phyloP scores from a whole-genome alignment of 30 jellyfish, hydroid and myxozoan genomes.

The Cassiopea andromeda region DNA sequence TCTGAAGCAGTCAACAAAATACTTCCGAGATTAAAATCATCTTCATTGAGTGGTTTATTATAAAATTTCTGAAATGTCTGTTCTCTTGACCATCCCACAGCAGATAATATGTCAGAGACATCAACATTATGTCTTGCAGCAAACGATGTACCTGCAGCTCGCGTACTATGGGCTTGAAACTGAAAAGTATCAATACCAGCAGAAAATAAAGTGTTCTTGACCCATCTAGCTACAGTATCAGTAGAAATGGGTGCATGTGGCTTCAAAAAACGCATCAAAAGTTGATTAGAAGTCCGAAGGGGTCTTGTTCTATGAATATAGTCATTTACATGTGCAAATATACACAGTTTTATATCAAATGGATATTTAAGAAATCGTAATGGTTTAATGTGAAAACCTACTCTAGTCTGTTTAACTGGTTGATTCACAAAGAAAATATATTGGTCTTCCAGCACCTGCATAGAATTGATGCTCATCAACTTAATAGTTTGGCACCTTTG shows the following conservation, averaged over 20 bases:
- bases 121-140: not conserved
- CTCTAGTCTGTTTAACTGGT: not conserved
- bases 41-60: not conserved
- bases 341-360: not conserved
- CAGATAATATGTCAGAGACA: not conserved
- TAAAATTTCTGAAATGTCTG: slow-evolving; percentile 22
- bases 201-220: not conserved
- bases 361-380: not conserved
- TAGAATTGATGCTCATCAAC: not conserved
- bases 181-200: slow-evolving; percentile 46
- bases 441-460: not conserved
- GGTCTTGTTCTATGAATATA: not conserved
- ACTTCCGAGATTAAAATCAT: slow-evolving; percentile 17
- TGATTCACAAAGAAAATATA: not conserved
- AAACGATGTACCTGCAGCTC: not conserved
- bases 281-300: not conserved
- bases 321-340: slow-evolving; percentile 26
- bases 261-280: slow-evolving; percentile 21
- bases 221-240: slow-evolving; percentile 37
- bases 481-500: slow-evolving; percentile 12
- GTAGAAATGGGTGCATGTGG: slow-evolving; percentile 42
- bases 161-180: not conserved
- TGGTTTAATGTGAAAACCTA: not conserved
- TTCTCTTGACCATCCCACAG: slow-evolving; percentile 48
- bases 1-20: not conserved